Conservation (phyloP, 2,888 invertebrate genomes). For the Aspidiotus rigidus region DNA sequence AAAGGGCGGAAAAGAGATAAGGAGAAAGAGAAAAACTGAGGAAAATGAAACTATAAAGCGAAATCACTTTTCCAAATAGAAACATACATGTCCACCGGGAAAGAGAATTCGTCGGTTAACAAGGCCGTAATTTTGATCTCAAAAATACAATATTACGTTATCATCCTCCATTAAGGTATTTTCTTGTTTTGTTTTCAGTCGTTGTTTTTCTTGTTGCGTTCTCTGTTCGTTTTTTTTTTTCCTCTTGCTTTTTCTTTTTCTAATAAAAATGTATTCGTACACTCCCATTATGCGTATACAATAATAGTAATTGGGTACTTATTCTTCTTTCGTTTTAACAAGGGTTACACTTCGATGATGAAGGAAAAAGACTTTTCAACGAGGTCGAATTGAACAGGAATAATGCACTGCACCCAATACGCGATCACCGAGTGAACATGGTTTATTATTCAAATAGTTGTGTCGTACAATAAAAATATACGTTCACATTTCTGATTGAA, state of each 20-base stretch:
- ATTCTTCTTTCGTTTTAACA: background rate
- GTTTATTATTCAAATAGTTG: too few species aligned
- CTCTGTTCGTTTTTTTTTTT: background rate
- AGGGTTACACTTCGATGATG: background rate
- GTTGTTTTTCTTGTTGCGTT: background rate
- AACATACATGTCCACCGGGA: background rate
- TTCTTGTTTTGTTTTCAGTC: background rate
- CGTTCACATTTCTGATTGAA: too few species aligned
- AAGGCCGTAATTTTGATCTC: constrained; percentile 4
- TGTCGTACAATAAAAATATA: too few species aligned
- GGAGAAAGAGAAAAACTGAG: background rate
- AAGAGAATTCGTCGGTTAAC: background rate
- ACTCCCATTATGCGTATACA: background rate
- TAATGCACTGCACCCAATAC: background rate
- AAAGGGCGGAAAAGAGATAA: background rate
- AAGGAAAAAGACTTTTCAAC: background rate
- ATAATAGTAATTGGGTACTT: constrained; percentile 3
- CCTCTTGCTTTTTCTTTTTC: background rate
- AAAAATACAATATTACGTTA: background rate
- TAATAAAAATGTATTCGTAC: background rate
- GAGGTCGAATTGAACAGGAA: background rate
- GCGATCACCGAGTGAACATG: background rate
- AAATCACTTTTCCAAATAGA: too few species aligned
- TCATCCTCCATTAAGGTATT: too few species aligned
- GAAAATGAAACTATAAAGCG: background rate